Percentiles rank a stretch among this genome's conserved stretches.
These are phyloP conservation scores for Callinectes sapidus DNA, from an alignment of 2,888 invertebrate genomes.

Conservation along the genomic window DNA sequence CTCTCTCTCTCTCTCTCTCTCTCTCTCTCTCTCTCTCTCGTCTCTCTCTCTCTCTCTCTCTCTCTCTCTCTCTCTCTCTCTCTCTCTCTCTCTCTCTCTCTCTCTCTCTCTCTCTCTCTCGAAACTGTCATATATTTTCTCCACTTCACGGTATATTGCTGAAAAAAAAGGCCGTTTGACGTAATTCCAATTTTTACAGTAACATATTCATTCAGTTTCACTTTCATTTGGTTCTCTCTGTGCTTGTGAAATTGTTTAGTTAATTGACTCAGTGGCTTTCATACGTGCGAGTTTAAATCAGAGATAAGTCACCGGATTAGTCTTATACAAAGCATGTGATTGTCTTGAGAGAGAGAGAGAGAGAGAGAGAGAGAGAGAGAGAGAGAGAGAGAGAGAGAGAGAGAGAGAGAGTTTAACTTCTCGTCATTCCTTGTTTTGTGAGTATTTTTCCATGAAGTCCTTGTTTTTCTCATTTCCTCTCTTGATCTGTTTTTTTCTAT, in stretches of 20 bases:
- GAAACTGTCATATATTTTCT: too few relatives aligned
- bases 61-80: too few relatives aligned
- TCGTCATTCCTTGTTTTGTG: background rate
- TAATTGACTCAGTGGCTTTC: background rate
- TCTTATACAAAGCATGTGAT: background rate
- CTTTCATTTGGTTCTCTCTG: background rate
- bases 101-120: too few relatives aligned
- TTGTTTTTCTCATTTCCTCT: background rate
- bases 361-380: slow-evolving; percentile 25
- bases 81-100: too few relatives aligned
- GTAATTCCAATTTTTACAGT: background rate
- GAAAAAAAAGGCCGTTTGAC: background rate
- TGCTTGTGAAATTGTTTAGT: background rate
- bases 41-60: too few relatives aligned
- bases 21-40: too few relatives aligned
- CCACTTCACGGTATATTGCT: background rate
- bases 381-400: slow-evolving; percentile 1
- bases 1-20: too few relatives aligned
- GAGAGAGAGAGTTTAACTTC: background rate
- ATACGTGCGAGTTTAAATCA: background rate
- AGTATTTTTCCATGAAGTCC: background rate
- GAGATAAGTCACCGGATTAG: background rate
- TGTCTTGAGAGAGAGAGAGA: slow-evolving; percentile 6
- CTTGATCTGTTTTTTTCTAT: background rate
- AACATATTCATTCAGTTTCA: background rate